Conservation (phyloP, 2,113 vertebrate species). For the Trinectes maculatus region DNA sequence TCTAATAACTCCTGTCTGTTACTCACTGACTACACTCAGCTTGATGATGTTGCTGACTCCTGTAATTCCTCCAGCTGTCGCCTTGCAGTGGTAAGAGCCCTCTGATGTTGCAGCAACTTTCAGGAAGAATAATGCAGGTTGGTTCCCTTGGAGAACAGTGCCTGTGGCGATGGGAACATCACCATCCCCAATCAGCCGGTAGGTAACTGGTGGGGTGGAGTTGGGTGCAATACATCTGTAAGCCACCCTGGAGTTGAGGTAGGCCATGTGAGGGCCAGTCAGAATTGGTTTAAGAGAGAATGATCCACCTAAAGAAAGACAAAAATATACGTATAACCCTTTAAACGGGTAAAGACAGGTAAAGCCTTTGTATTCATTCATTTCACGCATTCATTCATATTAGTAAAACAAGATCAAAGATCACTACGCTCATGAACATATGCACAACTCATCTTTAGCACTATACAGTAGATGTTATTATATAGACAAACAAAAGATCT, state of each 20-base stretch:
- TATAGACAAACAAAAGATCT: not conserved
- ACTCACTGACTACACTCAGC: constrained; percentile 80
- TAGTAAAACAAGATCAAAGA: too few relatives aligned
- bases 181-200: constrained; percentile 56
- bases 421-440: not conserved
- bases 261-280: constrained; percentile 72
- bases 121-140: constrained; percentile 41
- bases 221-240: constrained; percentile 58
- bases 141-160: not conserved
- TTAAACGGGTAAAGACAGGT: too few relatives aligned
- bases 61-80: constrained; percentile 4
- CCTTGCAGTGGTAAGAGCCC: constrained; percentile 73
- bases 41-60: constrained; percentile 65
- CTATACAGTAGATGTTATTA: not conserved
- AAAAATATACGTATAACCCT: too few relatives aligned
- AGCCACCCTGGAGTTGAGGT: constrained; percentile 38
- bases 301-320: constrained; percentile 54
- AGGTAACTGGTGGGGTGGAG: constrained; percentile 50
- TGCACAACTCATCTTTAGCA: not conserved
- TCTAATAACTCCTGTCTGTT: not conserved
- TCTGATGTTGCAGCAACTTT: constrained; percentile 45
- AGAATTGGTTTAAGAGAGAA: constrained; percentile 34
- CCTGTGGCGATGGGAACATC: not conserved
- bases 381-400: too few relatives aligned
- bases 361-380: too few relatives aligned